phyloP scores from a whole-genome alignment of 2,797 vertebrate species.

The Rhadinocentrus ornatus region DNA sequence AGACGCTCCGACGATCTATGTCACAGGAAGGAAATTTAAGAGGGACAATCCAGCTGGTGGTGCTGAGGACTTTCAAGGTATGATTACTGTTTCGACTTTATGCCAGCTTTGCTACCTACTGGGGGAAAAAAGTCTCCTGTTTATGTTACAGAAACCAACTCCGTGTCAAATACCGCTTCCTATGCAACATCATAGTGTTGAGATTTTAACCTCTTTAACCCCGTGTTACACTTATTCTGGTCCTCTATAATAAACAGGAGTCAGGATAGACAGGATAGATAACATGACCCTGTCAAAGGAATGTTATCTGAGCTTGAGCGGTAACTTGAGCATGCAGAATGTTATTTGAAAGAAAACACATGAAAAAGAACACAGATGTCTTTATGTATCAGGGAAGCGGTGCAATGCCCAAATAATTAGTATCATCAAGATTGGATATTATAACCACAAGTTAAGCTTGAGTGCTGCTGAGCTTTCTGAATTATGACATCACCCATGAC shows the following conservation, averaged over 20 bases:
- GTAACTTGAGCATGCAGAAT: neutral
- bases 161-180: neutral
- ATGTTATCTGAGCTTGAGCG: neutral
- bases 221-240: neutral
- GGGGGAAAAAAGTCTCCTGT: neutral
- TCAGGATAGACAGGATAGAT: neutral
- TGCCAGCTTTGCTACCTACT: neutral
- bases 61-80: slow-evolving; percentile 85
- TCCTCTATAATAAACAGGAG: neutral
- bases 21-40: slow-evolving; percentile 95
- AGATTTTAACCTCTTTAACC: neutral
- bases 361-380: neutral
- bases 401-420: neutral
- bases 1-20: slow-evolving; percentile 95
- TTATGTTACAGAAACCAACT: neutral
- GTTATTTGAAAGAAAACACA: neutral
- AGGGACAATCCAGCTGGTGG: slow-evolving; percentile 93
- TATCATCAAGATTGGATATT: too few relatives aligned
- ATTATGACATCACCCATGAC: neutral
- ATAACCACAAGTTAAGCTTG: too few relatives aligned
- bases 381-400: neutral
- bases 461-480: neutral
- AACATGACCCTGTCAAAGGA: neutral
- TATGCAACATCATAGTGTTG: neutral
- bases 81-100: slow-evolving; percentile 18